phyloP scores from a whole-genome alignment of 2,888 invertebrate genomes.

The Frankliniella fusca region DNA sequence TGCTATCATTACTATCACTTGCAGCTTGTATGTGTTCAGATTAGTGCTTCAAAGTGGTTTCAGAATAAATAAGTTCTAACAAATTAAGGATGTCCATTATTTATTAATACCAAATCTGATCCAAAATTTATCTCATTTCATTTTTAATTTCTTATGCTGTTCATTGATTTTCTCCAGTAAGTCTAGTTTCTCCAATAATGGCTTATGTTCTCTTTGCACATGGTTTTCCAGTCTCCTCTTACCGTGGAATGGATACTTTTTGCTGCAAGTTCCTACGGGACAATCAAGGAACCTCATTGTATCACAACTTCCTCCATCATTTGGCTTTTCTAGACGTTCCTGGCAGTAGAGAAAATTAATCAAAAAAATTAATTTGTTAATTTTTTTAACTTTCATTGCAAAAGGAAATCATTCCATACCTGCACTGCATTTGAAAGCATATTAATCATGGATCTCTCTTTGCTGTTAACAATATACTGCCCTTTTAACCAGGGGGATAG shows the following conservation, averaged over 20 bases:
- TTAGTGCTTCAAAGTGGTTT: too few species aligned
- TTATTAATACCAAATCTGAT: too few species aligned
- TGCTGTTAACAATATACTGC: not conserved
- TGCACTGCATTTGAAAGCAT: not conserved
- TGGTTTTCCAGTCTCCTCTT: not conserved
- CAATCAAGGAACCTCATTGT: not conserved
- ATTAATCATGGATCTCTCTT: not conserved
- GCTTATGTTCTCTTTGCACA: not conserved
- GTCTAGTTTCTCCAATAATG: not conserved
- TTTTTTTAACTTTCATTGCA: too few species aligned
- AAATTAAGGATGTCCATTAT: too few species aligned
- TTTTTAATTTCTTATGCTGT: not conserved
- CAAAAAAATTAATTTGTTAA: too few species aligned
- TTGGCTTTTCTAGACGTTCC: not conserved
- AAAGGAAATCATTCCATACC: not conserved
- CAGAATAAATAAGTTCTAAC: too few species aligned
- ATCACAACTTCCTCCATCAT: not conserved
- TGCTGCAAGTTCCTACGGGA: not conserved
- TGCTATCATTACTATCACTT: too few species aligned
- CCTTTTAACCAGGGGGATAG: not conserved
- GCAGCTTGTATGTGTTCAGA: too few species aligned
- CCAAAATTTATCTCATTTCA: too few species aligned
- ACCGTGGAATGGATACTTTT: not conserved
- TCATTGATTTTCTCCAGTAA: not conserved
- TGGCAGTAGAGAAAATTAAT: not conserved